Percentiles rank a stretch among this genome's conserved stretches.
These are phyloP conservation scores for Epiblema foenella DNA, from an alignment of 2,888 invertebrate genomes.

Conservation along the genomic window DNA sequence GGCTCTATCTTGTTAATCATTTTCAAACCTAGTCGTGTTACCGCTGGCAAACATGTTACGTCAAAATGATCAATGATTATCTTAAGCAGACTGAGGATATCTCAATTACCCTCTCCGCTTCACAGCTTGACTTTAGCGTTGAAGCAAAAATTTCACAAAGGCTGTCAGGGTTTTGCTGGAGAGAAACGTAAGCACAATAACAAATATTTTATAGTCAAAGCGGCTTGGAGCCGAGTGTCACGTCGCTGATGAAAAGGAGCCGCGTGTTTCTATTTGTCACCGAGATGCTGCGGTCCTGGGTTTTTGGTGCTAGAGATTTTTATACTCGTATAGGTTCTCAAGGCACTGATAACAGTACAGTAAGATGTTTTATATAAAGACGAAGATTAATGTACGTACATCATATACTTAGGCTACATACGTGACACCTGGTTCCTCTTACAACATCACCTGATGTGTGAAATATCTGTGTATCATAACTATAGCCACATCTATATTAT, in stretches of 20 bases:
- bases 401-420: background rate
- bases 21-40: too few species aligned
- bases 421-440: background rate
- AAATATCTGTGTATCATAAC: background rate
- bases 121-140: conserved; percentile 51
- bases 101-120: background rate
- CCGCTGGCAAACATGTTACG: too few species aligned
- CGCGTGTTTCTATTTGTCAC: conserved; percentile 60
- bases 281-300: conserved; percentile 43
- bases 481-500: too few species aligned
- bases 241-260: conserved; percentile 53
- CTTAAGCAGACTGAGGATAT: too few species aligned
- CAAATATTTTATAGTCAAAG: conserved; percentile 64
- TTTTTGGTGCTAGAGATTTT: conserved; percentile 1
- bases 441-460: background rate
- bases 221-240: conserved; percentile 54
- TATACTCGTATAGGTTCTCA: background rate
- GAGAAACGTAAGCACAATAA: conserved; percentile 59
- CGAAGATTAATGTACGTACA: too few species aligned
- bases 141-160: conserved; percentile 56
- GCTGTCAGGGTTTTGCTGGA: conserved; percentile 54
- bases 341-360: background rate
- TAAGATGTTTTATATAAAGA: too few species aligned
- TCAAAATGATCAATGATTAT: too few species aligned
- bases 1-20: background rate